Conservation (phyloP, 1,140 invertebrate genomes). For the Conus betulinus region DNA sequence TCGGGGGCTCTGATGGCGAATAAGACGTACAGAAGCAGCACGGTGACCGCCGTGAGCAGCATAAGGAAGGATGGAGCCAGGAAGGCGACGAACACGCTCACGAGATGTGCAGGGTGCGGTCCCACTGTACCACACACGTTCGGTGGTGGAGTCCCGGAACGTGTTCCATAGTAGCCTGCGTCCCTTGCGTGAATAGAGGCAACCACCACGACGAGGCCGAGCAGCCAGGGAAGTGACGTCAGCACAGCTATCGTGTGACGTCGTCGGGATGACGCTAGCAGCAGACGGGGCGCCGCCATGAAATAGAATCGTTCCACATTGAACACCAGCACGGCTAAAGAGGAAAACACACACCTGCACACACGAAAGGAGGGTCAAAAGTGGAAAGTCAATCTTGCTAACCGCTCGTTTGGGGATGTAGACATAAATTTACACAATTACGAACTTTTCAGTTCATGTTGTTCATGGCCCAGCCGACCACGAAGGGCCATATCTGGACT, state of each 20-base stretch:
- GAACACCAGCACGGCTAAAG: slow-evolving; percentile 25
- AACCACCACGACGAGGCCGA: slow-evolving; percentile 19
- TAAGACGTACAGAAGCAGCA: slow-evolving; percentile 32
- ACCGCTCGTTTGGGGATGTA: too few species aligned
- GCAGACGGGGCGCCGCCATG: slow-evolving; percentile 22
- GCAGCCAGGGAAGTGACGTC: slow-evolving; percentile 30
- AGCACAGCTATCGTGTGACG: slow-evolving; percentile 20
- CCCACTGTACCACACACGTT: slow-evolving; percentile 38
- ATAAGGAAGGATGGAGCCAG: slow-evolving; percentile 38
- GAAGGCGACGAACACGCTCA: slow-evolving; percentile 38
- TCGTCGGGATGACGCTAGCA: background rate
- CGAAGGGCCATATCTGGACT: too few species aligned
- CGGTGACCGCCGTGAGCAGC: slow-evolving; percentile 25
- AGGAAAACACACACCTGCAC: slow-evolving; percentile 36
- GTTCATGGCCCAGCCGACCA: too few species aligned
- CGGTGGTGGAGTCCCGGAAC: background rate
- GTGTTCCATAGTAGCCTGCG: slow-evolving; percentile 16
- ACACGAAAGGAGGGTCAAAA: too few species aligned
- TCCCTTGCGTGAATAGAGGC: slow-evolving; percentile 30
- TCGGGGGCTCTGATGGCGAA: background rate
- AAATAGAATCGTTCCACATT: slow-evolving; percentile 41
- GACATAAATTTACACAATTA: too few species aligned
- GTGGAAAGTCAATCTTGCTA: too few species aligned
- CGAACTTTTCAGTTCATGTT: too few species aligned
- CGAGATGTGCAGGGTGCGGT: slow-evolving; percentile 20